A percentile compares a stretch with the other conserved stretches of the same genome.
Conservation (phyloP, 2,797 vertebrate species). For the Ptychadena robeensis region DNA sequence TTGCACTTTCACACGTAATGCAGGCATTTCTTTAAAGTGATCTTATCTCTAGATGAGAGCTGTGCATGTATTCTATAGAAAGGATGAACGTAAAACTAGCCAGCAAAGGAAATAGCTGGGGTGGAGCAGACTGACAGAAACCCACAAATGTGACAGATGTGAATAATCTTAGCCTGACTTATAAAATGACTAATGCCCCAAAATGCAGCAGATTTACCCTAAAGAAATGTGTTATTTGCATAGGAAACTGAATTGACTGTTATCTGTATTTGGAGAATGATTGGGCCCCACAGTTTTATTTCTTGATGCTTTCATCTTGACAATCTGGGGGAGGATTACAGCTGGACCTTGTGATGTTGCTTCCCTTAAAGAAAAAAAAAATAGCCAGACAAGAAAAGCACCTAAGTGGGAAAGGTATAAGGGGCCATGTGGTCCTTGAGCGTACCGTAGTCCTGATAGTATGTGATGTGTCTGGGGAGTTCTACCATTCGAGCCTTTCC, state of each 20-base stretch:
- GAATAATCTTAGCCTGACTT: constrained; percentile 47
- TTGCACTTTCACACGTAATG: no score
- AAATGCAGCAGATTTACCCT: constrained; percentile 15
- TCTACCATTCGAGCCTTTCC: no score
- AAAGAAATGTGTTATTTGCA: constrained; percentile 24
- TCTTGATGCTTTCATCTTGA: neutral
- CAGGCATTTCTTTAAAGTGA: neutral
- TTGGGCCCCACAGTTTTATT: no score
- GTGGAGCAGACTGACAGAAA: constrained; percentile 56
- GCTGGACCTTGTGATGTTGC: neutral
- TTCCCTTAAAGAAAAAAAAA: no score
- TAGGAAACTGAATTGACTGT: neutral
- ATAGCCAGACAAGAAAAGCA: no score
- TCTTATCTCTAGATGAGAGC: neutral
- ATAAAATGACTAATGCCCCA: constrained; percentile 48
- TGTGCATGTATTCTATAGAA: neutral
- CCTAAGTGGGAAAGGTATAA: no score
- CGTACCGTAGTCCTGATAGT: no score
- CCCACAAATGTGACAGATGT: constrained; percentile 52
- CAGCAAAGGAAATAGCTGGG: constrained; percentile 55
- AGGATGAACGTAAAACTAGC: neutral
- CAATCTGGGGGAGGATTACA: neutral
- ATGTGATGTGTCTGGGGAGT: no score
- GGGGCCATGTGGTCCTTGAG: no score
- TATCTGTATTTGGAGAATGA: neutral